Percentiles rank a stretch among this genome's conserved stretches.
These are phyloP conservation scores for Apotomis betuletana DNA, from an alignment of 2,888 invertebrate genomes.

Conservation along the genomic window DNA sequence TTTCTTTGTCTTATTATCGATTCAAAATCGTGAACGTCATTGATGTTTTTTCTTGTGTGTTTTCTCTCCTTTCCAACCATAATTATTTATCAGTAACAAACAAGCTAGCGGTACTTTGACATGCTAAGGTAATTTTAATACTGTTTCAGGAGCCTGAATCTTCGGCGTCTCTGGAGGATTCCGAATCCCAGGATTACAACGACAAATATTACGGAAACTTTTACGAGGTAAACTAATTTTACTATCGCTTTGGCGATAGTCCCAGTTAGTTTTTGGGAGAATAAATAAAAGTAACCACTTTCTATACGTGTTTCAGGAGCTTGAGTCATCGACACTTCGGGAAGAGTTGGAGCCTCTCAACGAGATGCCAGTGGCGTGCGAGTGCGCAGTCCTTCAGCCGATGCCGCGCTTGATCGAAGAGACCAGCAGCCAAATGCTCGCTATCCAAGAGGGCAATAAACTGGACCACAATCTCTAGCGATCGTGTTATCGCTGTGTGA, in stretches of 20 bases:
- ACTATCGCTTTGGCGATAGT: neutral
- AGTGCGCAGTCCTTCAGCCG: conserved; percentile 28
- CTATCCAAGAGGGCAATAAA: conserved; percentile 61
- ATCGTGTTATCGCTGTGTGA: conserved; percentile 50
- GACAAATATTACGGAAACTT: conserved; percentile 48
- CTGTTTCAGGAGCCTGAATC: conserved; percentile 55
- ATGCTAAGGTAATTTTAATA: neutral
- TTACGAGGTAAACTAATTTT: conserved; percentile 7
- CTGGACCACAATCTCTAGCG: conserved; percentile 51
- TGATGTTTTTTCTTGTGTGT: no score
- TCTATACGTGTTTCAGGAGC: conserved; percentile 6
- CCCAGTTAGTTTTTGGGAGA: no score
- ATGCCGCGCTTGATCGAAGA: conserved; percentile 67
- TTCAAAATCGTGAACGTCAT: no score
- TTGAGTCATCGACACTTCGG: neutral
- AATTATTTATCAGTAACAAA: no score
- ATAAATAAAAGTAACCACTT: no score
- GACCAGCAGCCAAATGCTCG: conserved; percentile 65
- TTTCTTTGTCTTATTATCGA: no score
- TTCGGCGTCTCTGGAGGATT: conserved; percentile 50
- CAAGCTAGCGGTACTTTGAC: neutral
- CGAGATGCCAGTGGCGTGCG: conserved; percentile 30
- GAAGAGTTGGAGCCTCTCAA: conserved; percentile 1
- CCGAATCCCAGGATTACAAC: conserved; percentile 53
- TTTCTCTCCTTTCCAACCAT: no score